These are phyloP conservation scores for Rugalucina vietnamica DNA, from an alignment of 2,888 invertebrate species.

Conservation along the genomic window DNA sequence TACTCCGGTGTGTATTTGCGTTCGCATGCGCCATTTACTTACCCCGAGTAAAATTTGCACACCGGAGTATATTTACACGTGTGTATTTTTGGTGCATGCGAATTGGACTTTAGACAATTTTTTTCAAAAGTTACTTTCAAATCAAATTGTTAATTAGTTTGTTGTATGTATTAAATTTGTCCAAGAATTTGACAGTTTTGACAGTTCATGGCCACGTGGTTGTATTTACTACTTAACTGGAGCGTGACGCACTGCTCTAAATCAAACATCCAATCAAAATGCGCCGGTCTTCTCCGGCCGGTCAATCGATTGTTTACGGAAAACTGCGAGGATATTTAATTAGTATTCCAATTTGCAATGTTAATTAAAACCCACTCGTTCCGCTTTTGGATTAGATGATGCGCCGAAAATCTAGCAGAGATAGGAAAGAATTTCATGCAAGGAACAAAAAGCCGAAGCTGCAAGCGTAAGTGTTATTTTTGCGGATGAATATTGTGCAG, in stretches of 20 bases:
- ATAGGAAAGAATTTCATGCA: background rate
- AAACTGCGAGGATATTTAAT: background rate
- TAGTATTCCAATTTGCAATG: background rate
- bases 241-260: background rate
- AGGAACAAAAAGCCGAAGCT: background rate
- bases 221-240: background rate
- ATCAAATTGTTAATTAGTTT: no score
- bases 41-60: no score
- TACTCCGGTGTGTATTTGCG: no score
- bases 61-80: no score
- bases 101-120: no score
- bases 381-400: background rate
- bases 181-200: no score
- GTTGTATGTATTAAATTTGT: no score
- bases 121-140: no score
- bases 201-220: background rate
- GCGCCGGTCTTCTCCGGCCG: background rate
- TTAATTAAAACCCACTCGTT: background rate
- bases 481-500: background rate
- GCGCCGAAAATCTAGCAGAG: background rate
- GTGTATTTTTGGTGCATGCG: no score
- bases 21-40: no score
- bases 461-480: slow-evolving; percentile 1
- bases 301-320: background rate
- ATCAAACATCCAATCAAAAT: background rate